Base-by-base conservation (phyloP, 2,797 vertebrate species). In the Loris lydekkerianus region DNA sequence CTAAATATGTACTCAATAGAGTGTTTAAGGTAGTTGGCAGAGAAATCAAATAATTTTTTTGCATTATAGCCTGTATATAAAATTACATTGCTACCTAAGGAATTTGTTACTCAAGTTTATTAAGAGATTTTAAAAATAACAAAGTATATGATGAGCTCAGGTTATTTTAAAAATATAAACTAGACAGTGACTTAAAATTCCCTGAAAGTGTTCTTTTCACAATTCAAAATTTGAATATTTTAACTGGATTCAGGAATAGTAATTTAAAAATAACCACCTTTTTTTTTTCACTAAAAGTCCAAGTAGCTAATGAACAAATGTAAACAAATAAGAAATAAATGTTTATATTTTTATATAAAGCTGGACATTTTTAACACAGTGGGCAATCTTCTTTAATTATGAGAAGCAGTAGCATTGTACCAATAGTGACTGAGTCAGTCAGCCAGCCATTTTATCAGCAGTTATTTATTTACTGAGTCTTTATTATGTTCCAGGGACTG, bases 141-240 rank as follows among this genome's bases (percentile, higher is more conserved):
- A 67, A 92, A 21, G 29, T 83, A 29, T 2, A 78, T 1, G 23
- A 65, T 23, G 34, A 90, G 1, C 34, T 84, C 2, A 53, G 58
- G 14, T 89, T 82, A 96, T 65, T 92, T 65, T 90, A 20, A 93
- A 95, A 40, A 11, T 40, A 49, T 17, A 13, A 69, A 10, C 21
- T 43, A 93, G 20, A 27, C 0, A 78, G 14, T 23, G 53, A 91
- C 43, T 73, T 78, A 89, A 63, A 92, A 78, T 86, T 86, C 3
- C 27, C 63, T 65, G 9, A 91, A 91, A 90, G 88, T 18, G 1
- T 11, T 89, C 8, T 85, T 81, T 81, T 46, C 2, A 49, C 5
- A 69, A 88, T 18, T 91, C 69, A 75, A 76, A 90, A 37, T 95
- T 77, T 67, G 73, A 76, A 67, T 82, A 49, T 53, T 93, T 40